A percentile compares a stretch with the other conserved stretches of the same genome.
These are phyloP conservation scores for Ictalurus furcatus DNA, from an alignment of 2,113 vertebrate species.

Conservation along the genomic window DNA sequence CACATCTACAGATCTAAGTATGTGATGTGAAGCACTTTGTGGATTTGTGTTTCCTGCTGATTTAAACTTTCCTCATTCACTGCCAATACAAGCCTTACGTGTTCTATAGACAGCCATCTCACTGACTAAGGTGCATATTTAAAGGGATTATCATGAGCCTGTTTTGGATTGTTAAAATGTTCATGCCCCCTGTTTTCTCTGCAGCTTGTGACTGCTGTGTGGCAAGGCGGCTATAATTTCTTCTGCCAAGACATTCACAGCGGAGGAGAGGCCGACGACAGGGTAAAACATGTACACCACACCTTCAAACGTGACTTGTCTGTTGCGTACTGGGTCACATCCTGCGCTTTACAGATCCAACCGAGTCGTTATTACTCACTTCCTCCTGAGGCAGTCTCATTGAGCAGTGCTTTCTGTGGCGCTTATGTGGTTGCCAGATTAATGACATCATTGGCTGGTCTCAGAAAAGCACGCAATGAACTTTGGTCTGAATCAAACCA, in stretches of 20 bases:
- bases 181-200: constrained; percentile 30
- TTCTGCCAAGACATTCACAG: constrained; percentile 91
- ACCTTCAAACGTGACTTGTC: not conserved
- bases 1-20: not conserved
- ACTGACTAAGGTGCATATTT: not conserved
- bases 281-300: constrained; percentile 71
- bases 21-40: not conserved
- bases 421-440: too few relatives aligned
- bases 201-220: constrained; percentile 84
- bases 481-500: constrained; percentile 4
- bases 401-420: not conserved
- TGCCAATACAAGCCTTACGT: not conserved
- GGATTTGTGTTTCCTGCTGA: not conserved
- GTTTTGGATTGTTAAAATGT: not conserved
- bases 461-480: not conserved
- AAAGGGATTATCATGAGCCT: not conserved
- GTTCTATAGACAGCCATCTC: not conserved
- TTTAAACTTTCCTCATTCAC: not conserved
- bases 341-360: not conserved
- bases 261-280: constrained; percentile 82
- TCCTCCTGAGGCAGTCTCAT: not conserved
- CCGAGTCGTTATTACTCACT: not conserved
- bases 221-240: constrained; percentile 87
- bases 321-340: not conserved
- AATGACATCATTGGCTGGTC: not conserved